phyloP scores from a whole-genome alignment of 2,888 invertebrate genomes.

The Tribolium freemani region DNA sequence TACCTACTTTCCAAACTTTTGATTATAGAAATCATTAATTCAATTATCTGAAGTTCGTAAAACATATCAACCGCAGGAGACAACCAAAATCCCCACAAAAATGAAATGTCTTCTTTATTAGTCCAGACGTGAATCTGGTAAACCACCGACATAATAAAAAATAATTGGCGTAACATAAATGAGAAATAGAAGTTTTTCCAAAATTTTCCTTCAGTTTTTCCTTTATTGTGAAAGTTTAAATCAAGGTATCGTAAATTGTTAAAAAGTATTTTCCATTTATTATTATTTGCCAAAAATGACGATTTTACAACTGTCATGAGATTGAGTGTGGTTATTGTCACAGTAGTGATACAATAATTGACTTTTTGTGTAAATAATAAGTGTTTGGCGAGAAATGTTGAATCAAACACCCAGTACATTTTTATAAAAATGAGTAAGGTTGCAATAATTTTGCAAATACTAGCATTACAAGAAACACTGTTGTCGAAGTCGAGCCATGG shows the following conservation, averaged over 20 bases:
- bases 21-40: background rate
- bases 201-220: background rate
- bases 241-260: background rate
- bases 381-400: background rate
- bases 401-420: background rate
- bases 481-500: background rate
- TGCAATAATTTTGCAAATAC: background rate
- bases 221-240: background rate
- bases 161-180: background rate
- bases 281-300: background rate
- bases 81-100: background rate
- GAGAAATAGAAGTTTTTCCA: background rate
- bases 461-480: background rate
- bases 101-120: background rate
- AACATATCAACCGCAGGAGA: background rate
- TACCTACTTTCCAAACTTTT: background rate
- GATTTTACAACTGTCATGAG: background rate
- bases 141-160: background rate
- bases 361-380: background rate
- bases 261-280: background rate
- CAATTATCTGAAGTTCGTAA: background rate
- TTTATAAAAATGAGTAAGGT: background rate
- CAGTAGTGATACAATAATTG: background rate
- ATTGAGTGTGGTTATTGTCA: background rate
- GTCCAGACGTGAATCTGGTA: background rate